Evolutionary conservation across 2,113 vertebrate species (phyloP).

Genomic region (Tragelaphus scriptus): DNA sequence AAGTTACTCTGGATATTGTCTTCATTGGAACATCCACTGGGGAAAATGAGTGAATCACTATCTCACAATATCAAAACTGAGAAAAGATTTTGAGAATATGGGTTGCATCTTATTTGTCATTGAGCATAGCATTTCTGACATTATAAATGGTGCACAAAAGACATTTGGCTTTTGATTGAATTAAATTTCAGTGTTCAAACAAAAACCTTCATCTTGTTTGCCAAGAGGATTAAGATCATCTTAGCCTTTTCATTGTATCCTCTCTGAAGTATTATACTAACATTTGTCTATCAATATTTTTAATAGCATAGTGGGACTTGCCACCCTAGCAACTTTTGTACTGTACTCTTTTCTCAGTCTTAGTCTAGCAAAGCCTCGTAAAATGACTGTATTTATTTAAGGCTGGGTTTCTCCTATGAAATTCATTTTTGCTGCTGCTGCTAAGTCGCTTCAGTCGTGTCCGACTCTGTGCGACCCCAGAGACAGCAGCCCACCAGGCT

Average conservation of each 20-base stretch:
- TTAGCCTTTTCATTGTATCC: not conserved
- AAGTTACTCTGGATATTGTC: not conserved
- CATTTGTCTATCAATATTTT: not conserved
- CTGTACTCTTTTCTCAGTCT: not conserved
- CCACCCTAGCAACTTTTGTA: not conserved
- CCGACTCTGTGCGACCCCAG: too few species aligned
- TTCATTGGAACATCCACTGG: not conserved
- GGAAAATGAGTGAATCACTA: not conserved
- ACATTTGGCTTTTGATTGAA: not conserved
- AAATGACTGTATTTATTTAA: not conserved
- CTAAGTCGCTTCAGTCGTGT: too few species aligned
- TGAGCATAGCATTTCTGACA: not conserved
- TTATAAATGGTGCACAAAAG: not conserved
- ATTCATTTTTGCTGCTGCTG: not conserved
- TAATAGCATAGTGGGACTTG: not conserved
- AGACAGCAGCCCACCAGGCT: too few species aligned
- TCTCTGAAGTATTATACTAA: not conserved
- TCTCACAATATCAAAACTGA: not conserved
- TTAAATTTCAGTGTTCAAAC: not conserved
- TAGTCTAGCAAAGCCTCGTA: not conserved
- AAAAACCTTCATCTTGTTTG: not conserved
- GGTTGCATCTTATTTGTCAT: not conserved
- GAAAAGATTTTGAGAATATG: not conserved
- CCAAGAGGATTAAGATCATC: not conserved
- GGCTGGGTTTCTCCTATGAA: not conserved